These are phyloP conservation scores for Apogon hyalosoma DNA, from an alignment of 2,797 vertebrate genomes.

Conservation along the genomic window DNA sequence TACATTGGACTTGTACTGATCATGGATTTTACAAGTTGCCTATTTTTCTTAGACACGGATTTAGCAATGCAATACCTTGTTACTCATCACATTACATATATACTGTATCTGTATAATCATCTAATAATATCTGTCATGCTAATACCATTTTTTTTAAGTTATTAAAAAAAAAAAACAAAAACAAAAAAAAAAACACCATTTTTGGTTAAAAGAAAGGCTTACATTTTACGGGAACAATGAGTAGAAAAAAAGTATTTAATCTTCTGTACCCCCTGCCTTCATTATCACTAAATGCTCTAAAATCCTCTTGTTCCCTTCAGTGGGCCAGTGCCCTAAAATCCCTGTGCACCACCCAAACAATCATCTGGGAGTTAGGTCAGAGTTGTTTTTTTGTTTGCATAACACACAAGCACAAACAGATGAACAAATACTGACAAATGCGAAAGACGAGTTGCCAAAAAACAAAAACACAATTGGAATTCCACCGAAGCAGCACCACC, in stretches of 20 bases:
- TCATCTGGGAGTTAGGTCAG: conserved; percentile 1
- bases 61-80: too few species aligned
- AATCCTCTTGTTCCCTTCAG: conserved; percentile 45
- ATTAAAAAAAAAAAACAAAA: conserved; percentile 4
- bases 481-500: conserved; percentile 9
- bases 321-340: conserved; percentile 14
- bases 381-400: conserved; percentile 19
- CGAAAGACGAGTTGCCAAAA: conserved; percentile 3
- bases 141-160: not conserved
- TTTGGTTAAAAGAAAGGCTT: conserved; percentile 16
- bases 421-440: not conserved
- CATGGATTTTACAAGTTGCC: too few species aligned
- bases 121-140: too few species aligned
- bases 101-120: not conserved
- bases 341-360: conserved; percentile 23
- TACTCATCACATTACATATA: not conserved
- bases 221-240: conserved; percentile 13
- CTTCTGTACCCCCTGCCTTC: conserved; percentile 13
- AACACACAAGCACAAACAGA: conserved; percentile 8
- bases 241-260: conserved; percentile 41
- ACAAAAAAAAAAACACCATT: not conserved
- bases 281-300: conserved; percentile 45
- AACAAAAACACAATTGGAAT: conserved; percentile 21
- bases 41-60: too few species aligned
- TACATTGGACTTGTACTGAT: too few species aligned